phyloP scores from a whole-genome alignment of 2,888 invertebrate species.

The Automeris io region DNA sequence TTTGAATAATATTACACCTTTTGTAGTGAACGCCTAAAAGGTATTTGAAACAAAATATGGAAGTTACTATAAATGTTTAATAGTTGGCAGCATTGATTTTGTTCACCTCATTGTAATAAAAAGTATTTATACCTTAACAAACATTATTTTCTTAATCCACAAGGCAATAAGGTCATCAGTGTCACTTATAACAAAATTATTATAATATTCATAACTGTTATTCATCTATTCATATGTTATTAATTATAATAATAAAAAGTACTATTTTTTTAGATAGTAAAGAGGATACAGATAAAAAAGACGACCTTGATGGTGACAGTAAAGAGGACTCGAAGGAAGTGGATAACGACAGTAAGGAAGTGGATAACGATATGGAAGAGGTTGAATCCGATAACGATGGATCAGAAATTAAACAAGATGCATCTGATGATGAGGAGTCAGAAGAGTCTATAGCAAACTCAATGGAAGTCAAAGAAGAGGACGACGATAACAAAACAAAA shows the following conservation, averaged over 20 bases:
- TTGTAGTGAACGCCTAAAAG: no score
- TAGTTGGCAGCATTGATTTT: no score
- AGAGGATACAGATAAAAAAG: conserved; percentile 43
- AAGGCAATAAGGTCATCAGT: no score
- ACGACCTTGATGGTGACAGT: conserved; percentile 27
- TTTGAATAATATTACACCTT: no score
- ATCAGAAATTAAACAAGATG: conserved; percentile 27
- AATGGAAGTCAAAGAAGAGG: conserved; percentile 32
- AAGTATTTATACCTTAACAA: no score
- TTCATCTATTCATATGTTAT: no score
- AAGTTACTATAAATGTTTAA: no score
- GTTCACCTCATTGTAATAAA: no score
- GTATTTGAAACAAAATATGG: not conserved
- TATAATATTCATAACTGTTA: no score
- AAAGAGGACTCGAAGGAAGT: conserved; percentile 30
- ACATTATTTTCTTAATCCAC: no score
- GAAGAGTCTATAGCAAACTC: conserved; percentile 35
- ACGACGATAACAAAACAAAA: conserved; percentile 32
- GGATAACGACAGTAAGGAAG: conserved; percentile 32
- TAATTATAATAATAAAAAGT: no score
- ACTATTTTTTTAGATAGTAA: conserved; percentile 62
- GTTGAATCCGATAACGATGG: conserved; percentile 34
- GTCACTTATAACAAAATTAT: no score
- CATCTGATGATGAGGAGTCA: conserved; percentile 33
- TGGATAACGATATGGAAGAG: conserved; percentile 28